Evolutionary conservation across 2,888 invertebrate species (phyloP).

Genomic region (Tetramorium bicarinatum): DNA sequence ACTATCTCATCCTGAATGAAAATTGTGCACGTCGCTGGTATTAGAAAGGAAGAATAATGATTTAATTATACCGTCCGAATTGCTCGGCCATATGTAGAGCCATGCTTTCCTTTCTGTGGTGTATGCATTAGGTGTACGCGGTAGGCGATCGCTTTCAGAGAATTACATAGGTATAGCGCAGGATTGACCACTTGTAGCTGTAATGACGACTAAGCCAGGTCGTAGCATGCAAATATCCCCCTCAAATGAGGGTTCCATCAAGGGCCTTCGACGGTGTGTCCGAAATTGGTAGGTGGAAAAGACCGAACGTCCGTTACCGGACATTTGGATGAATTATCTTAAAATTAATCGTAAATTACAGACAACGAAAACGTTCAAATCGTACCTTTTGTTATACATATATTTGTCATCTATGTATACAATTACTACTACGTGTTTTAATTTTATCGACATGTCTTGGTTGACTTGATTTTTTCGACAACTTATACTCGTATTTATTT

Average conservation of each 20-base stretch:
- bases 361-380: background rate
- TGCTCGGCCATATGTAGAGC: slow-evolving; percentile 16
- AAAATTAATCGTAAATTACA: background rate
- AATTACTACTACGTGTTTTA: background rate
- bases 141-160: slow-evolving; percentile 50
- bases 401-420: background rate
- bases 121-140: slow-evolving; percentile 42
- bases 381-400: background rate
- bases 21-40: slow-evolving; percentile 38
- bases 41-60: slow-evolving; percentile 42
- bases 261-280: slow-evolving; percentile 3
- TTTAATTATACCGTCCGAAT: slow-evolving; percentile 48
- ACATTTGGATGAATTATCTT: background rate
- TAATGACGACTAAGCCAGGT: slow-evolving; percentile 48
- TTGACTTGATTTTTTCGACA: too few species aligned
- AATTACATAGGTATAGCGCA: slow-evolving; percentile 38
- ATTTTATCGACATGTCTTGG: background rate
- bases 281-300: slow-evolving; percentile 17
- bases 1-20: slow-evolving; percentile 25
- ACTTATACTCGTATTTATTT: too few species aligned
- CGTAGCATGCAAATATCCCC: slow-evolving; percentile 38
- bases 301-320: slow-evolving; percentile 2
- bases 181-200: slow-evolving; percentile 55
- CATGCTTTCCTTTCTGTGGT: slow-evolving; percentile 34
- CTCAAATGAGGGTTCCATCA: slow-evolving; percentile 36